These are phyloP conservation scores for Globodera ellingtonae DNA, from an alignment of 1,140 invertebrate genomes.

Conservation along the genomic window DNA sequence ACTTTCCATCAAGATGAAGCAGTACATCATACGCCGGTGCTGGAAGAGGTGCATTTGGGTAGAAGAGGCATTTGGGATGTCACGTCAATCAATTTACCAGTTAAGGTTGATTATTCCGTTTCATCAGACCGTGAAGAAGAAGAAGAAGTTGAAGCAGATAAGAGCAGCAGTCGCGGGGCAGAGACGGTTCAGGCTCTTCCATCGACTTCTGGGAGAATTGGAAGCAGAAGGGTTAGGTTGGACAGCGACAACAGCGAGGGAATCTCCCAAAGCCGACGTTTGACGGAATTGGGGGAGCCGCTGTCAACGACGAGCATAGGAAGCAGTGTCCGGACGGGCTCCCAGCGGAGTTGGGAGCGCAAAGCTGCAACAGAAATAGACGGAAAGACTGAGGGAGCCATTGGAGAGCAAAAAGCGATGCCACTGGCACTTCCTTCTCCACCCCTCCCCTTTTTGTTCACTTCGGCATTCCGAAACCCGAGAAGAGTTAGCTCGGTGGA, in stretches of 20 bases:
- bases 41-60: not conserved
- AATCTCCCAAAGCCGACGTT: not conserved
- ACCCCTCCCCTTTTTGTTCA: not conserved
- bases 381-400: not conserved
- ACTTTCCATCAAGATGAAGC: not conserved
- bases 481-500: not conserved
- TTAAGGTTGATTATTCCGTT: conserved; percentile 26
- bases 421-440: not conserved
- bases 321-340: conserved; percentile 8
- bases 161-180: not conserved
- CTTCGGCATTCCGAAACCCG: not conserved
- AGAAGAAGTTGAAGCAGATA: not conserved
- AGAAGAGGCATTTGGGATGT: not conserved
- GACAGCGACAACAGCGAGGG: not conserved
- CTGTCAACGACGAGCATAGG: conserved; percentile 3
- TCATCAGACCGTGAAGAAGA: conserved; percentile 16
- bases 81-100: too few species aligned
- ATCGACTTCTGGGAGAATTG: not conserved
- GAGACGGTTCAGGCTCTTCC: not conserved
- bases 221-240: not conserved
- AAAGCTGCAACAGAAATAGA: not conserved
- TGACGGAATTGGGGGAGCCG: conserved; percentile 5
- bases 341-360: conserved; percentile 22
- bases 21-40: conserved; percentile 1
- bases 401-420: not conserved